Evolutionary conservation across 2,113 vertebrate genomes (phyloP).

Genomic region (Gasterosteus aculeatus): DNA sequence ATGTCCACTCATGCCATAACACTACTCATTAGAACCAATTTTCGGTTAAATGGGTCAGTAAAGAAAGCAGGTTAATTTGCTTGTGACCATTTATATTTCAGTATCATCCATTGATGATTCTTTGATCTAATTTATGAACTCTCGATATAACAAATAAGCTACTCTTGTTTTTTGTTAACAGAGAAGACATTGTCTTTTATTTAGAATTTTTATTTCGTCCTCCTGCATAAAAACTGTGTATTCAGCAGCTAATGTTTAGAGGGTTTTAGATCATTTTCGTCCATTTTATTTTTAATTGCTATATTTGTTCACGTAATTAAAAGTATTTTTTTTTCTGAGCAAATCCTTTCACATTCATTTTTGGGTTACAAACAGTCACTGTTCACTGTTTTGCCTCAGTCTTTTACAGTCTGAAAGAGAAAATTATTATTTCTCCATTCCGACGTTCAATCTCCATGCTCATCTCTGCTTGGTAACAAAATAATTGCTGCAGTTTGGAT

Average conservation of each 20-base stretch:
- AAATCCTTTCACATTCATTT: conserved; percentile 6
- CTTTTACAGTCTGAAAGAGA: conserved; percentile 14
- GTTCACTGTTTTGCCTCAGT: conserved; percentile 23
- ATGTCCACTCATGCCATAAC: neutral
- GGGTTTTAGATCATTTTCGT: conserved; percentile 8
- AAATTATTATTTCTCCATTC: conserved; percentile 18
- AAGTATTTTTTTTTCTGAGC: conserved; percentile 14
- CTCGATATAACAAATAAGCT: neutral
- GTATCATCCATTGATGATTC: neutral
- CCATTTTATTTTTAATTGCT: neutral
- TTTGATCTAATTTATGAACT: neutral
- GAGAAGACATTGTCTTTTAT: neutral
- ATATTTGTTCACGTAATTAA: neutral
- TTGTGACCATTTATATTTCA: neutral
- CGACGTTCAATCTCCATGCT: conserved; percentile 1
- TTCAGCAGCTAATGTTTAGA: neutral
- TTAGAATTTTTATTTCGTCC: neutral
- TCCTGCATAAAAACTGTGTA: conserved; percentile 1
- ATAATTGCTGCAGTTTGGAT: neutral
- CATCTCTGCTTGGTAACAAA: conserved; percentile 13
- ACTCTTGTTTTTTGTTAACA: neutral
- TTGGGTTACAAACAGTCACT: conserved; percentile 3
- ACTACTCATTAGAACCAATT: too few relatives aligned
- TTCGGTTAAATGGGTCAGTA: too few relatives aligned
- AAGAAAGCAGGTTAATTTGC: too few relatives aligned